phyloP scores from a whole-genome alignment of 2,888 invertebrate genomes.

The Trichopria drosophilae region DNA sequence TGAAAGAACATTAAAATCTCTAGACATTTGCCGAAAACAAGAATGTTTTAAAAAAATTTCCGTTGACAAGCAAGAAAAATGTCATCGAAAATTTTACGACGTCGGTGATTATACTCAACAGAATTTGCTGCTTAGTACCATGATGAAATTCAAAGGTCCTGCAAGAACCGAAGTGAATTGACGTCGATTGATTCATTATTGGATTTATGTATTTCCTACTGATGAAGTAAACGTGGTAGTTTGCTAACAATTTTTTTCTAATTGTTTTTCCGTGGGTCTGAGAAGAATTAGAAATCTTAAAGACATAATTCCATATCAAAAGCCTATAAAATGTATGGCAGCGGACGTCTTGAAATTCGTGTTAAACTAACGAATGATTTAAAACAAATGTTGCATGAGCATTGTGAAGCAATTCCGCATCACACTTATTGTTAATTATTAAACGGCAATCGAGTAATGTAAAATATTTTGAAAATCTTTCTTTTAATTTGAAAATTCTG shows the following conservation, averaged over 20 bases:
- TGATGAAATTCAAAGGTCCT: constrained; percentile 11
- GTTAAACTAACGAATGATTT: background rate
- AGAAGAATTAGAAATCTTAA: constrained; percentile 1
- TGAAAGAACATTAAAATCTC: constrained; percentile 4
- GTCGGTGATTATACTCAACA: background rate
- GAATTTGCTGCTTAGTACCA: constrained; percentile 3
- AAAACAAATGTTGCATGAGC: background rate
- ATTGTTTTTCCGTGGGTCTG: constrained; percentile 7
- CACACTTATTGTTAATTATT: background rate
- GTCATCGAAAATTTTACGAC: constrained; percentile 10
- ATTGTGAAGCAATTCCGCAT: constrained; percentile 4
- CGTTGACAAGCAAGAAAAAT: constrained; percentile 2
- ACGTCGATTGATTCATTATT: background rate
- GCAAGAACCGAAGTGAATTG: background rate
- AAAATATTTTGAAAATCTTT: constrained; percentile 13
- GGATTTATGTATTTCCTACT: constrained; percentile 14
- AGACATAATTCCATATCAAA: background rate
- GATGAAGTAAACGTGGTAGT: constrained; percentile 13
- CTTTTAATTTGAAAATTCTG: constrained; percentile 3
- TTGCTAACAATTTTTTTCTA: constrained; percentile 11
- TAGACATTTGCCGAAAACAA: constrained; percentile 7
- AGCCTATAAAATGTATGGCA: background rate
- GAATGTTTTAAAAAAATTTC: constrained; percentile 15
- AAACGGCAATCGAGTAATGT: constrained; percentile 7
- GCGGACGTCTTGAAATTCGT: constrained; percentile 1